phyloP scores from a whole-genome alignment of 2,888 invertebrate genomes.

The Trissonchulus latispiculum region DNA sequence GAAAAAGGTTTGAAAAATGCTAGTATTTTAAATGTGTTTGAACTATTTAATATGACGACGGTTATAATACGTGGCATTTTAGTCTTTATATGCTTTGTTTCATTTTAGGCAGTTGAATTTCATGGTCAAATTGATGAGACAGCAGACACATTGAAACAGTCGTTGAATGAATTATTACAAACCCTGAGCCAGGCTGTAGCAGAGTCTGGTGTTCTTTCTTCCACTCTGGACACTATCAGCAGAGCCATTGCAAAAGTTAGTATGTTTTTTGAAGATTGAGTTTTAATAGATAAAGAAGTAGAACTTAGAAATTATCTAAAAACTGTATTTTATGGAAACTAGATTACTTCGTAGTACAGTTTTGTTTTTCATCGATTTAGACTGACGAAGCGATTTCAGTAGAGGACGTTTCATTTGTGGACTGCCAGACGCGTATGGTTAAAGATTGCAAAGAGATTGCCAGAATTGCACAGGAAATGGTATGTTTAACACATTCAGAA shows the following conservation, averaged over 20 bases:
- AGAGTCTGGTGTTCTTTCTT: conserved; percentile 64
- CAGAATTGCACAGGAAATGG: conserved; percentile 81
- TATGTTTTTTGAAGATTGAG: no score
- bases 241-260: conserved; percentile 63
- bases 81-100: conserved; percentile 3
- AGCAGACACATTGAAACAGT: conserved; percentile 63
- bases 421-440: conserved; percentile 95
- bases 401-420: conserved; percentile 58
- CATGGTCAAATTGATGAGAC: conserved; percentile 76
- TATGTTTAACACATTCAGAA: no score
- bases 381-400: conserved; percentile 32
- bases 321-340: no score
- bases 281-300: no score
- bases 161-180: conserved; percentile 62
- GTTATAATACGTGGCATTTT: no score
- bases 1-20: no score
- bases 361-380: conserved; percentile 32
- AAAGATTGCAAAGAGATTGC: conserved; percentile 86
- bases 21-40: no score
- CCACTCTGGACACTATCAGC: conserved; percentile 77
- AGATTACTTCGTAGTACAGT: no score
- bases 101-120: conserved; percentile 56
- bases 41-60: no score
- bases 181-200: conserved; percentile 55
- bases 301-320: no score